phyloP scores from a whole-genome alignment of 2,113 vertebrate genomes.

The Stegastes partitus region DNA sequence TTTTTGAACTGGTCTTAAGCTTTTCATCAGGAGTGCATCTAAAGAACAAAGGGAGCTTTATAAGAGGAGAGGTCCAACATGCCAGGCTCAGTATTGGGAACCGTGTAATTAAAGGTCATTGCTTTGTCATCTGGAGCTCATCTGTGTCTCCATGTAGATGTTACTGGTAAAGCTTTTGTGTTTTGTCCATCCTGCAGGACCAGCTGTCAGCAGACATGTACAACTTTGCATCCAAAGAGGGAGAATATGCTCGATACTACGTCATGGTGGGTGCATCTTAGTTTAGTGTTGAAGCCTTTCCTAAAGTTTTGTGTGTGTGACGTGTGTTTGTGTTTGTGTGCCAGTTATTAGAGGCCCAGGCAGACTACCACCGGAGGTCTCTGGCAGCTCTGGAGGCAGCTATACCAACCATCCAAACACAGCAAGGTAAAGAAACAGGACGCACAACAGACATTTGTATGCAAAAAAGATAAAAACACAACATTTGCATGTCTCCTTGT shows the following conservation, averaged over 20 bases:
- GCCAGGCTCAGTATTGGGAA: slow-evolving; percentile 13
- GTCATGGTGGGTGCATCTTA: slow-evolving; percentile 86
- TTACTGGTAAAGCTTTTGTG: background rate
- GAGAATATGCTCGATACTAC: slow-evolving; percentile 93
- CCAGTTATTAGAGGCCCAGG: slow-evolving; percentile 98
- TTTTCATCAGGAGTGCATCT: too few species aligned
- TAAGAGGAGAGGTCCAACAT: slow-evolving; percentile 23
- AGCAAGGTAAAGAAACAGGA: slow-evolving; percentile 89
- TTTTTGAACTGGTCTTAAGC: too few species aligned
- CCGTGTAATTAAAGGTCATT: slow-evolving; percentile 43
- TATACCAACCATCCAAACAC: slow-evolving; percentile 92
- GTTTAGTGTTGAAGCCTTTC: slow-evolving; percentile 5
- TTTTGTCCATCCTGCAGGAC: slow-evolving; percentile 83
- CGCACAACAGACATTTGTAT: background rate
- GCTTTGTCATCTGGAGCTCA: slow-evolving; percentile 48
- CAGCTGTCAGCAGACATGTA: slow-evolving; percentile 98
- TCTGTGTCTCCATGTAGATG: slow-evolving; percentile 26
- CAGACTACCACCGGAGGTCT: slow-evolving; percentile 98
- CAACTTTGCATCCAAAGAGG: slow-evolving; percentile 95
- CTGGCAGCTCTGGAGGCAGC: slow-evolving; percentile 94
- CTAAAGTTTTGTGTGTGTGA: background rate
- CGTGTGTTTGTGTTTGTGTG: slow-evolving; percentile 79
- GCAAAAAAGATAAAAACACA: background rate
- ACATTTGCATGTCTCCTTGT: background rate
- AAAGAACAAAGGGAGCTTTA: slow-evolving; percentile 61